These are phyloP conservation scores for Tenualosa ilisha DNA, from an alignment of 2,797 vertebrate species.

Conservation along the genomic window DNA sequence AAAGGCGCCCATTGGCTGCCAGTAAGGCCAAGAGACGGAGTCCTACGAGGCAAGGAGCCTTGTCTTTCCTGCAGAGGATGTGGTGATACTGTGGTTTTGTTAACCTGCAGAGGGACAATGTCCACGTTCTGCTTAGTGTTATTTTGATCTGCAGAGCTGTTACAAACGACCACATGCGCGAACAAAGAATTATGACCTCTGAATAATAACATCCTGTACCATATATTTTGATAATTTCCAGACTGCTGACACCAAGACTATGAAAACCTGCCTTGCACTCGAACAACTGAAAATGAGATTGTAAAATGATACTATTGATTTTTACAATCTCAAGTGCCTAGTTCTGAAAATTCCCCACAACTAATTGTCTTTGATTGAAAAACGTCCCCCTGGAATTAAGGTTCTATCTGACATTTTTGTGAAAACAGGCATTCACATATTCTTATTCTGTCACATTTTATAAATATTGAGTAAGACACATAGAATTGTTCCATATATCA, in stretches of 20 bases:
- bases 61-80: constrained; percentile 37
- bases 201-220: constrained; percentile 34
- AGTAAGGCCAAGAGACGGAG: constrained; percentile 23
- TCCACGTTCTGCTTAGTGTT: constrained; percentile 26
- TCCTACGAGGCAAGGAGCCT: constrained; percentile 27
- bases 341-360: neutral
- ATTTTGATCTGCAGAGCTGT: constrained; percentile 32
- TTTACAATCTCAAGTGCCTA: neutral
- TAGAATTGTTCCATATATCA: too few species aligned
- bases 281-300: constrained; percentile 23
- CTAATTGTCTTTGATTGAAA: constrained; percentile 1
- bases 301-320: constrained; percentile 26
- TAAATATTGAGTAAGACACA: too few species aligned
- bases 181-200: constrained; percentile 31
- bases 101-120: constrained; percentile 38
- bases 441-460: too few species aligned
- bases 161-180: constrained; percentile 40
- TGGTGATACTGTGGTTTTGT: constrained; percentile 40
- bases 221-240: constrained; percentile 7
- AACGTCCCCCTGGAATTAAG: neutral
- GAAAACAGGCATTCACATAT: too few species aligned
- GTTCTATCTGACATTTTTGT: too few species aligned
- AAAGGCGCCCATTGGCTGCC: constrained; percentile 36
- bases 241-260: constrained; percentile 16
- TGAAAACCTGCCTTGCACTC: constrained; percentile 26